Evolutionary conservation across 64 coral and sea anemone species (phyloP), one percentile per base, ranked within the genome.

Genomic region (Dendronephthya gigantea): DNA sequence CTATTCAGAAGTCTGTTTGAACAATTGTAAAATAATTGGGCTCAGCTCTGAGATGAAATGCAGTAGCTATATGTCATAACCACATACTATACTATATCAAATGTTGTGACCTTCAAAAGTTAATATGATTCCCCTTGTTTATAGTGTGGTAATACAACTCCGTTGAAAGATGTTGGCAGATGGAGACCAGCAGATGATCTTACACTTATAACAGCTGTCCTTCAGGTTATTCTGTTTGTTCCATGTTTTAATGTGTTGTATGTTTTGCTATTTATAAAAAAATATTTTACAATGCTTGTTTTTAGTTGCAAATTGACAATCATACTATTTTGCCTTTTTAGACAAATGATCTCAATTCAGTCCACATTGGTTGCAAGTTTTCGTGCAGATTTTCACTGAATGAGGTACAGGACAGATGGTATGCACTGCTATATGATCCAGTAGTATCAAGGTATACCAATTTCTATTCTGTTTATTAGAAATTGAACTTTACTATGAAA

Each of bases 111-210:
- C 7, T 7, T 50, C 7, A 16, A 50, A 9, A 9, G 23, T n/a
- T 23, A 62, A 22, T 23, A 62, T 62, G 2, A 19, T 41, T 7
- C 85, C 35, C 12, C 79, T 41, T 19, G 17, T 40, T 93, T 86
- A 22, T 23, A 98, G 95, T 90, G n/a, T n/a, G n/a, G 87, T 89
- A 89, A 29, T 89, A 56, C 92, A 91, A 91, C 92, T 98, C 31
- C 83, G 82, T 89, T 79, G 17, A 98, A 90, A 87, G 95, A 98
- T 34, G 91, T 98, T 91, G 95, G 95, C 52, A 86, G 92, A 85
- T 98, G 95, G 95, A 91, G 95, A 49, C 94, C 95, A 19, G 83
- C 92, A 74, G 95, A 98, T 93, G 95, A 98, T 48, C 83, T 98
- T 15, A 92, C 92, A 39, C 85, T 98, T 2, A 93, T 98, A 35